Evolutionary conservation across 2,888 invertebrate species (phyloP), one percentile per base, ranked within the genome.

Genomic region (Eucriotettix oculatus): DNA sequence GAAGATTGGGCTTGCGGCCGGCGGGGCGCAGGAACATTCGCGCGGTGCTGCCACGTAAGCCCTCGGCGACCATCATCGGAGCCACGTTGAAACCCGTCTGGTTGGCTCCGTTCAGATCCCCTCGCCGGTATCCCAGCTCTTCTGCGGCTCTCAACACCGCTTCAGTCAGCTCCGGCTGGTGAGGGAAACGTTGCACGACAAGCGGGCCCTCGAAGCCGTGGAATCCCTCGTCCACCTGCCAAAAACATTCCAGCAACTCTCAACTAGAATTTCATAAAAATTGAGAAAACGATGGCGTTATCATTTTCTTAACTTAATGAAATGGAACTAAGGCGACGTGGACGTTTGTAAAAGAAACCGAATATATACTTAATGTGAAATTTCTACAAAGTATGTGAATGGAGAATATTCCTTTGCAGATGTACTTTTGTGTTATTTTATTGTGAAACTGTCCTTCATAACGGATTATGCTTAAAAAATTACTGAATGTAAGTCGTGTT

Each of bases 11-110:
- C 9, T 61, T 55, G 52, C 52, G 57, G 40, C 11, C 42, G 1
- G 72, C 67, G 1, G 66, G 65, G 16, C 70, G 69, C 10, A 82
- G 68, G 66, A 77, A 85, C 55, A 79, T 78, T 65, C 75, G 77
- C 1, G 78, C 76, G 1, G 79, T 76, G 64, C 79, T 79, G 60
- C 64, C 67, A 41, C 69, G 62, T 29, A 68, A 58, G 0, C 69
- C 68, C 40, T 66, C 60, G 12, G 68, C 63, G 16, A 67, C 66
- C 68, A 68, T 68, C 62, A 67, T 65, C 58, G 68, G 68, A 14
- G 62, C 62, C 17, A 64, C 54, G 11, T 60, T 59, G n/a, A 62
- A 10, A 9, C 62, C 69, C 66, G 59, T 60, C 52, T 62, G 63
- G 52, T 63, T 62, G 52, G 60, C 61, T 10, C 68, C 69, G 61